A percentile compares a stretch with the other conserved stretches of the same genome.
Conservation (phyloP, 2,797 vertebrate species). For the Odontamblyopus lacepedii region DNA sequence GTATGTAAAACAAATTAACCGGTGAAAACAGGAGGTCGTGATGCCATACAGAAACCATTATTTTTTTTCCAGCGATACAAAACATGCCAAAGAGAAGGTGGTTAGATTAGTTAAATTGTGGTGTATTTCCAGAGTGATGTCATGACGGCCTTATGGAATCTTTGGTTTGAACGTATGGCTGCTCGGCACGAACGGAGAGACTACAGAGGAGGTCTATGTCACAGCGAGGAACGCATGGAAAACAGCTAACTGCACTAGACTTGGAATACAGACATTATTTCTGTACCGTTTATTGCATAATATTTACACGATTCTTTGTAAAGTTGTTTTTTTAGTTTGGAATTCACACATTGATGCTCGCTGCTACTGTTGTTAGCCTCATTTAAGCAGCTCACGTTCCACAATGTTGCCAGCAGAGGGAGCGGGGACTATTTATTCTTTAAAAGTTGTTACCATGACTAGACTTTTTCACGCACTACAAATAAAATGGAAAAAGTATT, state of each 20-base stretch:
- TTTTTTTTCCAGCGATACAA: conserved; percentile 21
- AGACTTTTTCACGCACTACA: too few species aligned
- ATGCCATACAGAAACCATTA: not conserved
- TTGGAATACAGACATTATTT: not conserved
- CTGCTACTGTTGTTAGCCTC: not conserved
- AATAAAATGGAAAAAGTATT: too few species aligned
- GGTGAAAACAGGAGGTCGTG: not conserved
- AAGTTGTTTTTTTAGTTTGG: too few species aligned
- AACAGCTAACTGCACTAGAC: not conserved
- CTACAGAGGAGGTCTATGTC: too few species aligned
- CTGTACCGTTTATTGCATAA: too few species aligned
- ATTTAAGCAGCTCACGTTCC: not conserved
- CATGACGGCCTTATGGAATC: conserved; percentile 25
- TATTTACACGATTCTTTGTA: too few species aligned
- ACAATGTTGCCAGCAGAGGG: not conserved
- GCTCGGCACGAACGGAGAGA: not conserved
- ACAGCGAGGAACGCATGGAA: not conserved
- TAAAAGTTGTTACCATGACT: too few species aligned
- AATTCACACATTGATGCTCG: not conserved
- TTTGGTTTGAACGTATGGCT: conserved; percentile 8
- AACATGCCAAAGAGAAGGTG: conserved; percentile 15
- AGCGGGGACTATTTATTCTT: too few species aligned
- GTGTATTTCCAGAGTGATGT: conserved; percentile 39
- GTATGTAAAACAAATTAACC: not conserved
- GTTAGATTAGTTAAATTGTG: not conserved